Evolutionary conservation across 2,797 vertebrate species (phyloP).

Genomic region (Pelodytes ibericus): DNA sequence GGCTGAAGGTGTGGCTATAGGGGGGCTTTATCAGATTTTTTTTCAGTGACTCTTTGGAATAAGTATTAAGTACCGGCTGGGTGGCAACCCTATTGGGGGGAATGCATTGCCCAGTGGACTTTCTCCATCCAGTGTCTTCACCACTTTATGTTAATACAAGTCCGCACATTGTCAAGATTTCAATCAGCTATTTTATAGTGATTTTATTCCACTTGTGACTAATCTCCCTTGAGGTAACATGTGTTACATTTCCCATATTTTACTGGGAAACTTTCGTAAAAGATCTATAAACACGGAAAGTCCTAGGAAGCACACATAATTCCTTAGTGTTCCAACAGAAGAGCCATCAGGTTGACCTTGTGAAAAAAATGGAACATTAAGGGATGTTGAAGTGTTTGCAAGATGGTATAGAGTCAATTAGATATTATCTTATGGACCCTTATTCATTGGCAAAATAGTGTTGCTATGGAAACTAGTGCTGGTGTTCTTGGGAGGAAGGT

Average conservation of each 20-base stretch:
- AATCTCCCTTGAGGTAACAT: too few relatives aligned
- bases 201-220: too few relatives aligned
- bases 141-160: too few relatives aligned
- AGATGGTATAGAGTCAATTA: conserved; percentile 31
- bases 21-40: too few relatives aligned
- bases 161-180: too few relatives aligned
- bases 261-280: not conserved
- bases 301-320: not conserved
- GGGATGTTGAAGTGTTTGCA: conserved; percentile 29
- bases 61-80: too few relatives aligned
- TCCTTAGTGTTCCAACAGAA: conserved; percentile 15
- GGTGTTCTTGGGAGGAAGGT: conserved; percentile 29
- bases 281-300: not conserved
- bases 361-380: not conserved
- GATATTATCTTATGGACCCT: conserved; percentile 29
- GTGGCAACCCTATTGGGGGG: too few relatives aligned
- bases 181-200: too few relatives aligned
- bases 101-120: too few relatives aligned
- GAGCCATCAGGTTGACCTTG: conserved; percentile 6
- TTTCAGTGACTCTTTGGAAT: too few relatives aligned
- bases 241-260: not conserved
- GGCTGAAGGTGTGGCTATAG: too few relatives aligned
- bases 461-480: conserved; percentile 14
- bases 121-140: too few relatives aligned
- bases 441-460: conserved; percentile 18